phyloP scores from a whole-genome alignment of 2,888 invertebrate species.

The Heteromurus nitidus region DNA sequence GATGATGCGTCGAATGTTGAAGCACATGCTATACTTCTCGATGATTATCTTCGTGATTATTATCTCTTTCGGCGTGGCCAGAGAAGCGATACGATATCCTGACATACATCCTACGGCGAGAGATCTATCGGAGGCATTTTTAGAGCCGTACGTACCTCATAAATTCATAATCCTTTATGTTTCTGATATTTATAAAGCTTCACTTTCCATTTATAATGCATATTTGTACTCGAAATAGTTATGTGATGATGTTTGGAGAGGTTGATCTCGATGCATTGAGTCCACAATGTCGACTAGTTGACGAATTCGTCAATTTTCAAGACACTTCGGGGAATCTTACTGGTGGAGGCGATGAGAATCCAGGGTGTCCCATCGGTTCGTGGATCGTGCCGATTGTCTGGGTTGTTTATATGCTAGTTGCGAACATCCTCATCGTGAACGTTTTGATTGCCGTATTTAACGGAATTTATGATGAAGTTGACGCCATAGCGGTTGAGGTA shows the following conservation, averaged over 20 bases:
- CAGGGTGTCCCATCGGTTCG: constrained; percentile 85
- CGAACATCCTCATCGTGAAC: constrained; percentile 97
- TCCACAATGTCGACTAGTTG: constrained; percentile 75
- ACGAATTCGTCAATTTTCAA: no score
- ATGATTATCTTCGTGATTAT: constrained; percentile 95
- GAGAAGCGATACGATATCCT: constrained; percentile 95
- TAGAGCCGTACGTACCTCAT: constrained; percentile 87
- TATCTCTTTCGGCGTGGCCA: constrained; percentile 97
- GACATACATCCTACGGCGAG: constrained; percentile 91
- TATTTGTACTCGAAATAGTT: constrained; percentile 76
- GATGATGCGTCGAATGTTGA: constrained; percentile 99
- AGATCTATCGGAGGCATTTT: constrained; percentile 93
- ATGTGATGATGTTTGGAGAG: constrained; percentile 99
- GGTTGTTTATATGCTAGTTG: constrained; percentile 96
- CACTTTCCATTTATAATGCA: constrained; percentile 70
- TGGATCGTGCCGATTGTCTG: constrained; percentile 97
- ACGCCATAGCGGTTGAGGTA: constrained; percentile 96
- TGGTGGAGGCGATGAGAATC: background rate
- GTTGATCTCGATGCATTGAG: constrained; percentile 74
- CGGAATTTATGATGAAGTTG: constrained; percentile 95
- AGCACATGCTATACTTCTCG: constrained; percentile 98
- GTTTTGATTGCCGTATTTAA: constrained; percentile 99
- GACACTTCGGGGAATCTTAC: no score
- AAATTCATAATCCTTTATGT: no score
- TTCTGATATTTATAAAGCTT: constrained; percentile 41